Evolutionary conservation across 2,888 invertebrate genomes (phyloP), one percentile per base, ranked within the genome.

Genomic region (Amiota communis): DNA sequence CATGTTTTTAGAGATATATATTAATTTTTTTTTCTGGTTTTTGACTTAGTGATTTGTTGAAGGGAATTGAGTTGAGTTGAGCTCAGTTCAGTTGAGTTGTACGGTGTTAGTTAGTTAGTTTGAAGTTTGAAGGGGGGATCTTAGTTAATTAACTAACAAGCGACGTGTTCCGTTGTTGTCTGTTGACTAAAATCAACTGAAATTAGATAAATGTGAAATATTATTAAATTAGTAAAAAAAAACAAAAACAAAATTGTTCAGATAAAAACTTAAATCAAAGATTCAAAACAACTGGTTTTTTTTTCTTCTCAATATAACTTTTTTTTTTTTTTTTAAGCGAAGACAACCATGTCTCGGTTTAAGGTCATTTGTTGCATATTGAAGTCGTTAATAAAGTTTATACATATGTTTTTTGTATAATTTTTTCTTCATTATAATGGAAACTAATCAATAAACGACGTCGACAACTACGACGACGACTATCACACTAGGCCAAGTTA

Each of bases 161-260:
- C 59, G 59, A 12, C 17, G 59, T 15, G 10, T 65, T 77, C 68
- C 63, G 70, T 59, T 76, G 75, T 76, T 76, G 78, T 74, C 79
- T 72, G 80, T 78, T 76, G 76, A 78, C 73, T 77, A 70, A 79
- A 80, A 74, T 72, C 74, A 76, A 72, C 75, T 78, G 74, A 36
- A 75, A 78, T 71, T 53, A 75, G 61, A 20, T 51, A 70, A 59
- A 20, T 59, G 15, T 8, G 9, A 59, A 59, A 59, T 59, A 17
- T 17, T 15, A 4, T 59, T 36, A 36, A 36, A 36, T 4, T 0
- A 36, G 6, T 6, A 36, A 36, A 6, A 36, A 36, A 6, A 36
- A 36, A 36, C 3, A 36, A 36, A 36, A 36, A 23, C 23, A 23
- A 23, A 23, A 23, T 23, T 36, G 36, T 36, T 36, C 2, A 36